Evolutionary conservation across 2,113 vertebrate species (phyloP).

Genomic region (Calonectris borealis): DNA sequence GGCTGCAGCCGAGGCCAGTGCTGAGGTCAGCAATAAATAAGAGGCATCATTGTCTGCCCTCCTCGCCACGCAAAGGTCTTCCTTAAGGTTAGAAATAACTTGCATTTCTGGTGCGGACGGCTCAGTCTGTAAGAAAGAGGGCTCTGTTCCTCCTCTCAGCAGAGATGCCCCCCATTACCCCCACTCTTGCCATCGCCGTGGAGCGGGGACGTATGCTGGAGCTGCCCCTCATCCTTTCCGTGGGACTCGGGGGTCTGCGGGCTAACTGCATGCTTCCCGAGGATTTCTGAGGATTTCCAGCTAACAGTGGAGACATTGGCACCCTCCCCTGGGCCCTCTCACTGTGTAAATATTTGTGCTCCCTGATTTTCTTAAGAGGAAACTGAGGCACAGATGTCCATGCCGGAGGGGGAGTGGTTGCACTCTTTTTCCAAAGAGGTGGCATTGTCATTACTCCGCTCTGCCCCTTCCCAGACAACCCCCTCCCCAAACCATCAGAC

Average conservation of each 20-base stretch:
- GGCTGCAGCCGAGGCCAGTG: slow-evolving; percentile 70
- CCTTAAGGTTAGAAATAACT: slow-evolving; percentile 81
- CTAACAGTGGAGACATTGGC: background rate
- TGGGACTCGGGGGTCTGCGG: background rate
- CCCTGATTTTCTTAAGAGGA: background rate
- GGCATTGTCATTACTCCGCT: background rate
- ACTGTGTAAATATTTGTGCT: slow-evolving; percentile 25
- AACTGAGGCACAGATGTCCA: background rate
- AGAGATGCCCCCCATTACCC: background rate
- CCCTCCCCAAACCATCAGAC: background rate
- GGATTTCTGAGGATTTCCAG: background rate
- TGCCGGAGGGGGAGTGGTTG: background rate
- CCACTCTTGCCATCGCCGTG: background rate
- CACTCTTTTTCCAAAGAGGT: background rate
- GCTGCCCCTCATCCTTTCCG: background rate
- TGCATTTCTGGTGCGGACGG: slow-evolving; percentile 72
- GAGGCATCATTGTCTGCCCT: slow-evolving; percentile 75
- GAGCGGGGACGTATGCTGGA: background rate
- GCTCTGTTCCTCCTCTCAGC: slow-evolving; percentile 70
- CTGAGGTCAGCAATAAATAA: slow-evolving; percentile 79
- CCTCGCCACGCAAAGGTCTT: slow-evolving; percentile 65
- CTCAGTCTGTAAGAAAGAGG: slow-evolving; percentile 70
- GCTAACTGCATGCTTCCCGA: background rate
- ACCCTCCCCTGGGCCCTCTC: background rate
- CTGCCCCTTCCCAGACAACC: background rate